A percentile compares a stretch with the other conserved stretches of the same genome.
Conservation (phyloP, 2,888 invertebrate species). For the Aproaerema taeniolella region DNA sequence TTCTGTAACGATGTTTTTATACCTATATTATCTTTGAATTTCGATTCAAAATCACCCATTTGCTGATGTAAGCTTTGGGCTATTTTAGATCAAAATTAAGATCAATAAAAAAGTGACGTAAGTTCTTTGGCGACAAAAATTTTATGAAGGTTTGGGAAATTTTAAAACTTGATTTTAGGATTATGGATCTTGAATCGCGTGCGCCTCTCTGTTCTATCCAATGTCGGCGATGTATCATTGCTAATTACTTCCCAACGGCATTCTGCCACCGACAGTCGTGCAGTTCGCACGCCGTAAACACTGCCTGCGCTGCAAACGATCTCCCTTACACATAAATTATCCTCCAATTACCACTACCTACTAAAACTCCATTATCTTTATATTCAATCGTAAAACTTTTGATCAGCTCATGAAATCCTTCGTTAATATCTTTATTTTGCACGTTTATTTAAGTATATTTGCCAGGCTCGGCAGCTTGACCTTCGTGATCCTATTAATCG, state of each 20-base stretch:
- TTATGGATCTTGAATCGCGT: no score
- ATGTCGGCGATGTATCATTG: constrained; percentile 31
- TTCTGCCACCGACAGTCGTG: constrained; percentile 36
- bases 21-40: no score
- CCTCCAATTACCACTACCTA: constrained; percentile 22
- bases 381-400: constrained; percentile 28
- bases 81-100: no score
- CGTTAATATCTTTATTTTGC: neutral
- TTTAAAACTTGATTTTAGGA: no score
- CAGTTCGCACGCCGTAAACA: constrained; percentile 43
- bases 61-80: no score
- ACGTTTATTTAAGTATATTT: neutral
- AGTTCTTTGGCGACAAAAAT: no score
- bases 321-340: constrained; percentile 36
- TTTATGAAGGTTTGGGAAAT: no score
- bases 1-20: no score
- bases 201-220: constrained; percentile 25
- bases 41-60: no score
- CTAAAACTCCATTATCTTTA: constrained; percentile 24
- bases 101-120: no score
- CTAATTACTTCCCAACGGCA: constrained; percentile 40
- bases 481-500: constrained; percentile 31
- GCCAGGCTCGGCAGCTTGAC: constrained; percentile 4
- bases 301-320: constrained; percentile 23
- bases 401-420: constrained; percentile 30